phyloP scores from a whole-genome alignment of 1,140 invertebrate species.

The Caenorhabditis latens region DNA sequence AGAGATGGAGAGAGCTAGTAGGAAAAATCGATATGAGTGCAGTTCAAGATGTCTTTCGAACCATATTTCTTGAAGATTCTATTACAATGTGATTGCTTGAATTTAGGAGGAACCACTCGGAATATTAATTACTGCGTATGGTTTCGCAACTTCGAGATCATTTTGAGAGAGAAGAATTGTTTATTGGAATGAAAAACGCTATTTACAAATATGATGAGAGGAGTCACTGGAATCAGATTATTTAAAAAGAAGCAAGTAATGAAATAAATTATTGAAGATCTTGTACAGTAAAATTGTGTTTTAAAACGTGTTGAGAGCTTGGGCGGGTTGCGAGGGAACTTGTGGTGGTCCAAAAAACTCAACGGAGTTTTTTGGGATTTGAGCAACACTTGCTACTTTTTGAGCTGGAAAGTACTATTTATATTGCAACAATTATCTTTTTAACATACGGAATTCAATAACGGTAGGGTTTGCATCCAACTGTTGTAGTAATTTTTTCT shows the following conservation, averaged over 20 bases:
- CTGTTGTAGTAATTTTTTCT: slow-evolving; percentile 37
- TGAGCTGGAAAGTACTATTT: neutral
- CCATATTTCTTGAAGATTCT: no score
- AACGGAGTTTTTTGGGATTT: neutral
- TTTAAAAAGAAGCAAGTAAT: no score
- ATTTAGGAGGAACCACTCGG: no score
- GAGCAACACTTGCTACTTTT: neutral
- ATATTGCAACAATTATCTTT: no score
- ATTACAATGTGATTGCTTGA: no score
- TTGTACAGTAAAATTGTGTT: neutral
- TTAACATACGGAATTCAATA: slow-evolving; percentile 5
- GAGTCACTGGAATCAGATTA: neutral
- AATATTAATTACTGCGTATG: no score
- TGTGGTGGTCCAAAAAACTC: slow-evolving; percentile 40
- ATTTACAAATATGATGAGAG: slow-evolving; percentile 8
- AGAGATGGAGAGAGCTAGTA: no score
- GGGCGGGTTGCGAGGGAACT: neutral
- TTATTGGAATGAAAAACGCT: neutral
- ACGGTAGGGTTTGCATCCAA: slow-evolving; percentile 13
- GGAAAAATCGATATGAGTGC: no score
- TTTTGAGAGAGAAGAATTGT: neutral
- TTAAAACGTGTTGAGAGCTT: neutral
- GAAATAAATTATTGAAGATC: slow-evolving; percentile 11
- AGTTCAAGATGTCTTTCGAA: no score
- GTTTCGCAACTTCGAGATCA: no score